A percentile compares a stretch with the other conserved stretches of the same genome.
Conservation (phyloP, 2,113 vertebrate species). For the Scopus umbretta region DNA sequence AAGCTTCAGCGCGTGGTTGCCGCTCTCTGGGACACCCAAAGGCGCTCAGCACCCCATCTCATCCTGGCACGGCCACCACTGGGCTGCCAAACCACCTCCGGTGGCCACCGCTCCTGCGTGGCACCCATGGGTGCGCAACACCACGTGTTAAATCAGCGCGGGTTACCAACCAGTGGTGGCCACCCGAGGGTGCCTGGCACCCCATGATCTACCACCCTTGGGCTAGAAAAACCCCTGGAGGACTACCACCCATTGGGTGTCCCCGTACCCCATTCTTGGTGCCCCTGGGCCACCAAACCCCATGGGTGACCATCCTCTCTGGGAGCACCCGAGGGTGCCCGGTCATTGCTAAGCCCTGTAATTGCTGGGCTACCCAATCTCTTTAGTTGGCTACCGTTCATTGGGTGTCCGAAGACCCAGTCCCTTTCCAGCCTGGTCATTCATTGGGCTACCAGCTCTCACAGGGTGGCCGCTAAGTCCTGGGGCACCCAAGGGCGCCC, state of each 20-base stretch:
- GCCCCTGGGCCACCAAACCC: background rate
- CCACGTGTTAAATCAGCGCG: too few species aligned
- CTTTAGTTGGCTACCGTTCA: background rate
- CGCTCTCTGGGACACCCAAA: accelerated
- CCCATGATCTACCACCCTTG: accelerated
- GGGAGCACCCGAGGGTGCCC: background rate
- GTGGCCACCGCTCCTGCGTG: background rate
- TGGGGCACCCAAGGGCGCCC: background rate
- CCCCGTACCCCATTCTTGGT: background rate
- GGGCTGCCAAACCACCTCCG: background rate
- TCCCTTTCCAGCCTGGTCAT: too few species aligned
- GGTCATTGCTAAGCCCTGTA: background rate
- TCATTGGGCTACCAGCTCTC: background rate
- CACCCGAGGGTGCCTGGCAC: too few species aligned
- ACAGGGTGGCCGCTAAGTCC: background rate
- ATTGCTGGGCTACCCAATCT: background rate
- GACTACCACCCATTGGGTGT: background rate
- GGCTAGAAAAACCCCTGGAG: background rate
- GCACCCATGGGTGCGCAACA: too few species aligned
- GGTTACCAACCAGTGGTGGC: too few species aligned
- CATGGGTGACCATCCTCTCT: too few species aligned
- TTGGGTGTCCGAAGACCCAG: background rate
- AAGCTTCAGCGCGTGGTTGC: accelerated
- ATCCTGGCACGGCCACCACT: accelerated
- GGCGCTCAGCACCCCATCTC: accelerated